These are phyloP conservation scores for Sacculina carcini DNA, from an alignment of 2,888 invertebrate genomes.

Conservation along the genomic window DNA sequence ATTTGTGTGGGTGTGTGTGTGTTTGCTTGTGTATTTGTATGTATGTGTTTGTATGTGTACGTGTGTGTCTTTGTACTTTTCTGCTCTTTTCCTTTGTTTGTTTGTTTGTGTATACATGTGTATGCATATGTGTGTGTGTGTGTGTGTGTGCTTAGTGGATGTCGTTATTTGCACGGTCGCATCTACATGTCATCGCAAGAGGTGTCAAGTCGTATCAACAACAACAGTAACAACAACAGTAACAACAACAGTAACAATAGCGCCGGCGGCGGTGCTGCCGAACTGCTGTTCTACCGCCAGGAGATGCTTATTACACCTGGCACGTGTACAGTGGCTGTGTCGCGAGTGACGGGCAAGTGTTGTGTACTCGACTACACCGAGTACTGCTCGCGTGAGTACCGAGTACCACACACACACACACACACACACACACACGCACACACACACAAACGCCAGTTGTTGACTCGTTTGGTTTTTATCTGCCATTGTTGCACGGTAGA, in stretches of 20 bases:
- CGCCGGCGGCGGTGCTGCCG: constrained; percentile 40
- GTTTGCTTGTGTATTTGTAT: not conserved
- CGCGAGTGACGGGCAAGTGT: constrained; percentile 74
- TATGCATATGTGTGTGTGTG: not conserved
- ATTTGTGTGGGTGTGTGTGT: too few species aligned
- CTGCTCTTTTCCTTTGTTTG: not conserved
- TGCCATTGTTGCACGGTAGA: too few species aligned
- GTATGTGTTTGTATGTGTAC: not conserved
- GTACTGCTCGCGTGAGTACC: constrained; percentile 11
- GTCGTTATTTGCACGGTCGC: not conserved
- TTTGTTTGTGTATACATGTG: not conserved
- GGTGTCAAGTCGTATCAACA: too few species aligned
- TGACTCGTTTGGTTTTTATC: not conserved
- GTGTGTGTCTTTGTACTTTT: not conserved
- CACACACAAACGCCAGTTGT: too few species aligned
- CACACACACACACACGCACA: too few species aligned
- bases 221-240: too few species aligned
- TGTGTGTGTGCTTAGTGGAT: not conserved
- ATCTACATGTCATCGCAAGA: not conserved
- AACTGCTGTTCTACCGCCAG: constrained; percentile 61
- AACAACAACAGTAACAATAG: too few species aligned
- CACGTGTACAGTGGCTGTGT: constrained; percentile 69
- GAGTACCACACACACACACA: too few species aligned
- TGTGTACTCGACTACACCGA: constrained; percentile 35
- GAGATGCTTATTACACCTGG: constrained; percentile 73